These are phyloP conservation scores for Epinephelus coioides DNA, from an alignment of 2,797 vertebrate genomes.

Conservation along the genomic window DNA sequence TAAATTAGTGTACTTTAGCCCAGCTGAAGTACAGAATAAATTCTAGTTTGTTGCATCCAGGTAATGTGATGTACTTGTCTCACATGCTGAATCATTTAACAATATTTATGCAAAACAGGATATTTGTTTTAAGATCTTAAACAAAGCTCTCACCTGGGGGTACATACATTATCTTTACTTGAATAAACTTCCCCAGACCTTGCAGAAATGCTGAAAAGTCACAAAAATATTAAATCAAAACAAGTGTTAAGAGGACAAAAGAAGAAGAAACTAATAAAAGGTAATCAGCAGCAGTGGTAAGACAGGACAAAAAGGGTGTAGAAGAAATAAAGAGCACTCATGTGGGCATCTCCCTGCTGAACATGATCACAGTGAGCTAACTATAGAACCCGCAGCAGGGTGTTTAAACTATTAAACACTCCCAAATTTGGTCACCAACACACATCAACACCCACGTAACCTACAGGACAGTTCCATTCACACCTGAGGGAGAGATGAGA, in stretches of 20 bases:
- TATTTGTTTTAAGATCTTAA: not conserved
- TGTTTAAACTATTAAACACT: conserved; percentile 81
- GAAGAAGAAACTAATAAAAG: not conserved
- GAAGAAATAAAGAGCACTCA: conserved; percentile 14
- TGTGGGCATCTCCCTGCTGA: conserved; percentile 29
- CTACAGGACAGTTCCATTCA: conserved; percentile 72
- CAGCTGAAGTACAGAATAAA: not conserved
- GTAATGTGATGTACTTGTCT: not conserved
- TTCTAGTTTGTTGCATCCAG: not conserved
- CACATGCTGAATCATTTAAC: not conserved
- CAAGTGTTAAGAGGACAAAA: not conserved
- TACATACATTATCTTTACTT: not conserved
- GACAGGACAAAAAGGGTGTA: not conserved
- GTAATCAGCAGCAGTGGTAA: not conserved
- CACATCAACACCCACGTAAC: conserved; percentile 70
- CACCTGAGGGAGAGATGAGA: conserved; percentile 59
- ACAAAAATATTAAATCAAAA: conserved; percentile 7
- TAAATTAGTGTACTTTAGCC: not conserved
- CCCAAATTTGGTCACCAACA: conserved; percentile 69
- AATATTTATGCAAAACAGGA: not conserved
- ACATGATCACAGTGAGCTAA: conserved; percentile 46
- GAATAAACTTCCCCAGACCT: not conserved
- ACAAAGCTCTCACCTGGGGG: not conserved
- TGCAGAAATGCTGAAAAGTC: not conserved
- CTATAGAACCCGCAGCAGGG: conserved; percentile 65